A percentile compares a stretch with the other conserved stretches of the same genome.
These are phyloP conservation scores for Drosophila buzzatii DNA, from an alignment of 2,888 invertebrate species.

Conservation along the genomic window DNA sequence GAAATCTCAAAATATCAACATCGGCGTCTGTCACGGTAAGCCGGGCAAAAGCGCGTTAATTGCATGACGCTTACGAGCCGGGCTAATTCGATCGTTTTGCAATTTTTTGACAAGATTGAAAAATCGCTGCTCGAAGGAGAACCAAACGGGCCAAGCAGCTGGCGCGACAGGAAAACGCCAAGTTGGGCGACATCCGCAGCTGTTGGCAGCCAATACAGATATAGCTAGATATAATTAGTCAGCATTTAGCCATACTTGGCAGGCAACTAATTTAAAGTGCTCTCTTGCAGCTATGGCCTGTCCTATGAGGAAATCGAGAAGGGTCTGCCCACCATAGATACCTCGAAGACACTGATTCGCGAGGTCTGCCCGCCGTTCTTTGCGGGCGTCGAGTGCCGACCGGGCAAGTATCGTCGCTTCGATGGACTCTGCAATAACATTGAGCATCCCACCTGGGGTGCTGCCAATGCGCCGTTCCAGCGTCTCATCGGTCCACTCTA, in stretches of 20 bases:
- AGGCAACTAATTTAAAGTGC: constrained; percentile 3
- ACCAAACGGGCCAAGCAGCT: constrained; percentile 21
- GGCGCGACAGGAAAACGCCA: constrained; percentile 57
- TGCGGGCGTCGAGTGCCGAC: constrained; percentile 94
- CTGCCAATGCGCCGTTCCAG: constrained; percentile 93
- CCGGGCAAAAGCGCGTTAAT: constrained; percentile 60
- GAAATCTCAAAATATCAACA: constrained; percentile 41
- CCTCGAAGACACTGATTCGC: constrained; percentile 93
- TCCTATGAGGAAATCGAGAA: constrained; percentile 95
- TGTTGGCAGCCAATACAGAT: constrained; percentile 13
- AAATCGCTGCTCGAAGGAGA: constrained; percentile 30
- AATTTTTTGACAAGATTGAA: constrained; percentile 58
- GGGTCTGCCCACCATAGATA: constrained; percentile 94
- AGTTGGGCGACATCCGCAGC: constrained; percentile 52
- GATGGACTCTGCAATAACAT: constrained; percentile 96
- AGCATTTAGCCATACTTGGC: constrained; percentile 14
- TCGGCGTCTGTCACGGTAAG: constrained; percentile 41
- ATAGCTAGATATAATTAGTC: constrained; percentile 27
- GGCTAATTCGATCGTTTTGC: constrained; percentile 73
- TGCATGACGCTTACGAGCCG: constrained; percentile 51
- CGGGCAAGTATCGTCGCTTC: constrained; percentile 94
- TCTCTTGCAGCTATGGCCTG: constrained; percentile 90
- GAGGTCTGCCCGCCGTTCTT: constrained; percentile 95
- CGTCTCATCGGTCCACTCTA: constrained; percentile 92
- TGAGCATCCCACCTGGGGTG: constrained; percentile 95